Evolutionary conservation across 2,888 invertebrate genomes (phyloP), one percentile per base, ranked within the genome.

Genomic region (Protonemura montana): DNA sequence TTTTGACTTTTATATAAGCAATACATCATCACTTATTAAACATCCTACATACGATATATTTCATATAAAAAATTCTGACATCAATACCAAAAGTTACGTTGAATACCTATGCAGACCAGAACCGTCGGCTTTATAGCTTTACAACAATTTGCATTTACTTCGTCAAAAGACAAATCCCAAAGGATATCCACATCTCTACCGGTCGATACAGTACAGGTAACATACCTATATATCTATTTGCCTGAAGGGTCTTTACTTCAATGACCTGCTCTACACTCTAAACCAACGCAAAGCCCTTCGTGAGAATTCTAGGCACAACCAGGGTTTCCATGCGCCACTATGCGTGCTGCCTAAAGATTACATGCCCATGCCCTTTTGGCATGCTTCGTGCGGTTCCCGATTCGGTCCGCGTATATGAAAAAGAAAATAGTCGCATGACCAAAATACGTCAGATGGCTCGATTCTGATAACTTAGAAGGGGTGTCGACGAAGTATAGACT

Each of bases 1-100:
- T 59, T 59, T 59, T 59, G 59, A 59, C 59, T 59, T 59, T 59
- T 59, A 59, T 59, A 59, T 59, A 59, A 59, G 59, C 59, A 21
- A 59, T 59, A 59, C 59, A 59, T 59, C 59, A 59, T 59, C 59
- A 59, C 16, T 59, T 59, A 59, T 59, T 59, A 59, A 59, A 59
- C 13, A 21, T 59, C 59, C 59, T 59, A 21, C 13, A 59, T 21
- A 59, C 21, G 59, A 59, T 59, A n/a, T n/a, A 59, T 59, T 59
- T 59, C 59, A 59, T 59, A 21, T 59, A 21, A 21, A 59, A 59
- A 59, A 59, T 59, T 59, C 59, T 59, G 59, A 59, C 59, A 59
- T 59, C 59, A 59, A 59, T 59, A 21, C 21, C 59, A 1, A 59
- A 59, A 59, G 16, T 59, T 59, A 13, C 59, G 21, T 10, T 13